These are phyloP conservation scores for Augochlora pura DNA, from an alignment of 1,140 invertebrate genomes.

Conservation along the genomic window DNA sequence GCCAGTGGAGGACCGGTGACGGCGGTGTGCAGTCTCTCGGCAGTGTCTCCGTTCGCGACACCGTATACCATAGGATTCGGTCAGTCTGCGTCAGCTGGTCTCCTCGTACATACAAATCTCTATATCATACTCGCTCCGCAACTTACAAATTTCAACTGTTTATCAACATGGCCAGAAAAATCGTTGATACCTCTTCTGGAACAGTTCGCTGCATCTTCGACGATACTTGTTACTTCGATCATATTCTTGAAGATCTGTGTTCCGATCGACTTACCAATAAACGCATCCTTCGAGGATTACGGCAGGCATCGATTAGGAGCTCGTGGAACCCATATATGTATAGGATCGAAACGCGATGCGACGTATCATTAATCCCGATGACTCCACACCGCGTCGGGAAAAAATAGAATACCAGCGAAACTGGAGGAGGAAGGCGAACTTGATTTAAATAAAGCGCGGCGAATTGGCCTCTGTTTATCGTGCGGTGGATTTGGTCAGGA, in stretches of 20 bases:
- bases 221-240: too few species aligned
- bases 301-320: too few species aligned
- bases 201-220: too few species aligned
- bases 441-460: background rate
- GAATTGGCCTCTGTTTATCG: background rate
- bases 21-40: background rate
- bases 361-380: too few species aligned
- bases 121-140: constrained; percentile 11
- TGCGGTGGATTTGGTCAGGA: background rate
- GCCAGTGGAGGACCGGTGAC: background rate
- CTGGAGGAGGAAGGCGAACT: background rate
- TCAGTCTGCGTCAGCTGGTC: background rate
- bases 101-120: background rate
- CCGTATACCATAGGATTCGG: background rate
- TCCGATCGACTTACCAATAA: too few species aligned
- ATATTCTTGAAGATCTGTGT: too few species aligned
- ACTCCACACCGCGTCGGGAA: background rate
- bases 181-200: too few species aligned
- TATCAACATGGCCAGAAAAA: too few species aligned
- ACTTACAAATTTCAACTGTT: too few species aligned
- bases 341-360: too few species aligned
- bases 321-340: too few species aligned
- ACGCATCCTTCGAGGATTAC: too few species aligned
- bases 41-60: constrained; percentile 3
- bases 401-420: constrained; percentile 8